Base-by-base conservation (phyloP, 2,797 vertebrate genomes). In the Hoplostethus atlanticus region DNA sequence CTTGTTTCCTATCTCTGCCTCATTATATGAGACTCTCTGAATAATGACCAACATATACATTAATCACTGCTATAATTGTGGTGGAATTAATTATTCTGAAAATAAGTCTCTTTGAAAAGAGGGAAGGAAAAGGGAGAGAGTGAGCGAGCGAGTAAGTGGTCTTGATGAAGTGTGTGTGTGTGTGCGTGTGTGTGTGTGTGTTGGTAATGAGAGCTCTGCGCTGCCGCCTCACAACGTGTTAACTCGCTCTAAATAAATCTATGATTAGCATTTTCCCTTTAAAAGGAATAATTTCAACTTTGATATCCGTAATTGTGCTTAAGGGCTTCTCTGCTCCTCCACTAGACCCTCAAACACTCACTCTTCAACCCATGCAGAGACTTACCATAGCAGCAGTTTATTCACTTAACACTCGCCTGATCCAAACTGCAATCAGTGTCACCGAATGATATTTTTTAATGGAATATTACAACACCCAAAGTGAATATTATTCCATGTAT, bases 221-320 rank as follows among this genome's bases (percentile, higher is more conserved):
- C 63, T 47, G 59, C 77, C 55, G 81, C 71, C 64, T 9, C 58
- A 36, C 68, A 69, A 81, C 58, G 75, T 69, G 64, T 78, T 77
- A 87, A 87, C 83, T 79, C 64, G 68, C 83, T 83, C 84, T 86
- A 88, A 91, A 90, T 89, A 91, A 84, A 89, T 86, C 87, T 85
- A 73, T 84, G 79, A 91, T 92, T 91, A 86, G 88, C 87, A 89
- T 90, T 92, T 89, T 77, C 77, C 63, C 79, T 85, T 88, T 88
- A 86, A 91, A 90, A 84, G 47, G 88, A 91, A 91, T 92, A 80
- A 92, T 92, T 92, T 84, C 71, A 91, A 86, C 89, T 91, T 92
- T 92, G 90, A 91, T 91, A 89, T 89, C 73, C 3, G 57, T 90
- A 90, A 92, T 92, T 87, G 87, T 84, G 80, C 89, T 91, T 86